Evolutionary conservation across 2,113 vertebrate genomes (phyloP).

Genomic region (Platichthys stellatus): DNA sequence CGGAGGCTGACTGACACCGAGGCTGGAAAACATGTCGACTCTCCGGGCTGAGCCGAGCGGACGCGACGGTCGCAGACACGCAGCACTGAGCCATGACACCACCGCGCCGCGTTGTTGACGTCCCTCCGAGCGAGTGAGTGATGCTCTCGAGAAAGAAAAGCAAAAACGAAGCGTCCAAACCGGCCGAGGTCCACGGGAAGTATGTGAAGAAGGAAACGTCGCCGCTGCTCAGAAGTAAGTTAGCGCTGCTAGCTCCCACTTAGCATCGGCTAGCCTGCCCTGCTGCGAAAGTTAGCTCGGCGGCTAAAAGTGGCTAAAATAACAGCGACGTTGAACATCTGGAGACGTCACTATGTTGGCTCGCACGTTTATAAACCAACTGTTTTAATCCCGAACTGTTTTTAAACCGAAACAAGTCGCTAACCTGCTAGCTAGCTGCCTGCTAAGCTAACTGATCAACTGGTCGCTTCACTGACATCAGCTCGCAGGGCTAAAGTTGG

Average conservation of each 20-base stretch:
- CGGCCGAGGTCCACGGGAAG: slow-evolving; percentile 95
- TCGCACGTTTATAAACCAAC: accelerated
- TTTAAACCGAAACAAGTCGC: not conserved
- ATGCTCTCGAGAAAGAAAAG: slow-evolving; percentile 98
- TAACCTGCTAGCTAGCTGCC: slow-evolving; percentile 9
- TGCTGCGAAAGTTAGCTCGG: not conserved
- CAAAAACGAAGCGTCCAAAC: slow-evolving; percentile 94
- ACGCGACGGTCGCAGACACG: slow-evolving; percentile 32
- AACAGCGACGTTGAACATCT: not conserved
- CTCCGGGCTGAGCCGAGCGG: slow-evolving; percentile 24
- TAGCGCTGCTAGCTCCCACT: slow-evolving; percentile 10
- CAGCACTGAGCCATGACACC: slow-evolving; percentile 47
- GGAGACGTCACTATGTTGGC: accelerated
- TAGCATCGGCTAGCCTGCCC: slow-evolving; percentile 5
- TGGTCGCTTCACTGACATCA: slow-evolving; percentile 9
- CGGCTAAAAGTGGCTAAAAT: not conserved
- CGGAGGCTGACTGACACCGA: not conserved
- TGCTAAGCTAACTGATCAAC: slow-evolving; percentile 34
- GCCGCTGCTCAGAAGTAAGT: slow-evolving; percentile 93
- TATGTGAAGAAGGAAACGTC: slow-evolving; percentile 99
- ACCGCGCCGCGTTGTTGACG: slow-evolving; percentile 64
- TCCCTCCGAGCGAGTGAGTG: slow-evolving; percentile 66
- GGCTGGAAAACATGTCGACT: slow-evolving; percentile 57
- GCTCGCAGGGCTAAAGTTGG: not conserved
- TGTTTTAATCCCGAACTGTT: accelerated